phyloP scores from a whole-genome alignment of 1,140 invertebrate genomes.

The Alviniconcha marisindica region DNA sequence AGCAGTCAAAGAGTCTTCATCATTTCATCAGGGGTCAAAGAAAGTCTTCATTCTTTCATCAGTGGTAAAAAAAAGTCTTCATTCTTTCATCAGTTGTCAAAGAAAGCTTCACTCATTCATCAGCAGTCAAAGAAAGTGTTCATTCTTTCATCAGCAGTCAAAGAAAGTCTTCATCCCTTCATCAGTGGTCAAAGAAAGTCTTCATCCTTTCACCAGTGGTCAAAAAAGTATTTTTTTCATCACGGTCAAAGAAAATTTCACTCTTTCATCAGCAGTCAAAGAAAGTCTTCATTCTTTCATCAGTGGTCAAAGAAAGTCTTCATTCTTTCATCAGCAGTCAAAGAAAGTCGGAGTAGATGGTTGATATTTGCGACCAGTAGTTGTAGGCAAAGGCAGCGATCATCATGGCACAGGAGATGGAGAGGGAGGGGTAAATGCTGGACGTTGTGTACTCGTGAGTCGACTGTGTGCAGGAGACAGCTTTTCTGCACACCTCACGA shows the following conservation, averaged over 20 bases:
- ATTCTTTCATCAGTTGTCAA: no score
- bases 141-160: background rate
- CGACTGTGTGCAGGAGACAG: slow-evolving; percentile 43
- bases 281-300: background rate
- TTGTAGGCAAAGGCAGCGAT: slow-evolving; percentile 58
- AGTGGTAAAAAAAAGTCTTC: no score
- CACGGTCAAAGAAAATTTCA: no score
- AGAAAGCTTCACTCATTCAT: no score
- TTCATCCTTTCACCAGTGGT: background rate
- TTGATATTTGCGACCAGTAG: slow-evolving; percentile 54
- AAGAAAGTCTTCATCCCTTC: background rate
- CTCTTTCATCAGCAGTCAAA: no score
- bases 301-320: background rate
- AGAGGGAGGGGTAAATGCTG: slow-evolving; percentile 56
- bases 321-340: background rate
- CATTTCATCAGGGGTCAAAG: no score
- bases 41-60: no score
- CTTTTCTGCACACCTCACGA: slow-evolving; percentile 33
- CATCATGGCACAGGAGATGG: slow-evolving; percentile 59
- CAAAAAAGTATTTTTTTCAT: background rate
- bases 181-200: background rate
- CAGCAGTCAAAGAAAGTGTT: no score
- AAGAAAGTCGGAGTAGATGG: slow-evolving; percentile 41
- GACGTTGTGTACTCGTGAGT: slow-evolving; percentile 50
- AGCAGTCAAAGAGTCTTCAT: no score